Conservation (phyloP, 2,113 vertebrate genomes). For the Notothenia coriiceps region DNA sequence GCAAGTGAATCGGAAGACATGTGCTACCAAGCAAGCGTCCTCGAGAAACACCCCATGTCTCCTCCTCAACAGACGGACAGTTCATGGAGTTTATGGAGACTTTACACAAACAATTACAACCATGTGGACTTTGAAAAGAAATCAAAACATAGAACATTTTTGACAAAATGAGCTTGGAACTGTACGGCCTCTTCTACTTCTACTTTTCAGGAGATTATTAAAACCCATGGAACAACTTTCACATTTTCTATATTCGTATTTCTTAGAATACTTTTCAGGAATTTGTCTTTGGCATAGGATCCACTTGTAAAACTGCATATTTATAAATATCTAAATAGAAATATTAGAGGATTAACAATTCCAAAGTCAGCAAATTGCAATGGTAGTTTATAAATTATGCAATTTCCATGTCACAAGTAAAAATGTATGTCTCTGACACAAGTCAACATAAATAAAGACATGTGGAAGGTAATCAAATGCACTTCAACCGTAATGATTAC, state of each 20-base stretch:
- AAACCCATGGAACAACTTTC: not conserved
- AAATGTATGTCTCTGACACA: constrained; percentile 31
- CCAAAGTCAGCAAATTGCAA: constrained; percentile 47
- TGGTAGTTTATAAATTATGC: constrained; percentile 3
- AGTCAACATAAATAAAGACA: constrained; percentile 39
- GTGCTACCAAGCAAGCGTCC: no score
- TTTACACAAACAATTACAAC: constrained; percentile 42
- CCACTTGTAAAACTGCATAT: not conserved
- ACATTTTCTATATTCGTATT: not conserved
- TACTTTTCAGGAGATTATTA: not conserved
- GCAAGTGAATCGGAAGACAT: no score
- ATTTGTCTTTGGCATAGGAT: not conserved
- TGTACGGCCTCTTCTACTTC: constrained; percentile 3
- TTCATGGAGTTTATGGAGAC: constrained; percentile 42
- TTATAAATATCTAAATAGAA: not conserved
- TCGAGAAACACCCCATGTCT: not conserved
- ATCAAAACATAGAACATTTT: constrained; percentile 12
- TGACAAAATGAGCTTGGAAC: constrained; percentile 52
- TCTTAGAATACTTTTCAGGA: not conserved
- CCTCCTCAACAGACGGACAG: constrained; percentile 19
- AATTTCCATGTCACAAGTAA: constrained; percentile 9
- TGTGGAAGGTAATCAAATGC: constrained; percentile 31
- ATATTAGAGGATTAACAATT: constrained; percentile 46
- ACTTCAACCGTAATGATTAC: constrained; percentile 28
- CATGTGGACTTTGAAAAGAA: constrained; percentile 29